Conservation (phyloP, 2,113 vertebrate genomes). For the Python bivittatus region DNA sequence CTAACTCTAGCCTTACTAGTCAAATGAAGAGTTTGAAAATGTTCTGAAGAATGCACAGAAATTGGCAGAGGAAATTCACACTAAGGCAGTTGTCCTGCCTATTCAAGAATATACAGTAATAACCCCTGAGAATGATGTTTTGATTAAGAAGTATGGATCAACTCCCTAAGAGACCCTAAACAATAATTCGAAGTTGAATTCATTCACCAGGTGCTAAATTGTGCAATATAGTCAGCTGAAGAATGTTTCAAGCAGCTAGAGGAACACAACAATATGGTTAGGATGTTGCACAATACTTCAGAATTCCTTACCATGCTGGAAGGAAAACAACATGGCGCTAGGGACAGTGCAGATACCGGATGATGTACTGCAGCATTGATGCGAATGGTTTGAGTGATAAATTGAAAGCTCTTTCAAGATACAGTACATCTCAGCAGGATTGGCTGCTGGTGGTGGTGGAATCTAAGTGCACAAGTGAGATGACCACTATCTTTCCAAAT, state of each 20-base stretch:
- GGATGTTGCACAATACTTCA: background rate
- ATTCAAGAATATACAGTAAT: background rate
- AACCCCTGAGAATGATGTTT: background rate
- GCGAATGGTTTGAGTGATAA: background rate
- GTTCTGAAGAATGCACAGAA: background rate
- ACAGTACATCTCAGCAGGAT: background rate
- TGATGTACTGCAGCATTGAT: background rate
- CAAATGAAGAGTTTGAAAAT: background rate
- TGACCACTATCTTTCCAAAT: background rate
- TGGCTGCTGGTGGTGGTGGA: background rate
- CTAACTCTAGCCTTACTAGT: background rate
- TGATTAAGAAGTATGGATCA: background rate
- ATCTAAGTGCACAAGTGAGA: background rate
- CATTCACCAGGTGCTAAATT: background rate
- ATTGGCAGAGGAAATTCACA: background rate
- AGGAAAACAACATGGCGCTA: background rate
- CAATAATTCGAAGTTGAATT: background rate
- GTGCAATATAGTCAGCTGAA: slow-evolving; percentile 10
- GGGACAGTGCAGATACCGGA: background rate
- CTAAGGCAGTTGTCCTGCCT: background rate
- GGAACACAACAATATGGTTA: slow-evolving; percentile 5
- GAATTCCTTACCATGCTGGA: background rate
- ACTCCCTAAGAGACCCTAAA: slow-evolving; percentile 10
- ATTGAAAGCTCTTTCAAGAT: background rate
- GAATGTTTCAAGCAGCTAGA: background rate